Conservation (phyloP, 1,140 invertebrate genomes). For the Physella acuta region DNA sequence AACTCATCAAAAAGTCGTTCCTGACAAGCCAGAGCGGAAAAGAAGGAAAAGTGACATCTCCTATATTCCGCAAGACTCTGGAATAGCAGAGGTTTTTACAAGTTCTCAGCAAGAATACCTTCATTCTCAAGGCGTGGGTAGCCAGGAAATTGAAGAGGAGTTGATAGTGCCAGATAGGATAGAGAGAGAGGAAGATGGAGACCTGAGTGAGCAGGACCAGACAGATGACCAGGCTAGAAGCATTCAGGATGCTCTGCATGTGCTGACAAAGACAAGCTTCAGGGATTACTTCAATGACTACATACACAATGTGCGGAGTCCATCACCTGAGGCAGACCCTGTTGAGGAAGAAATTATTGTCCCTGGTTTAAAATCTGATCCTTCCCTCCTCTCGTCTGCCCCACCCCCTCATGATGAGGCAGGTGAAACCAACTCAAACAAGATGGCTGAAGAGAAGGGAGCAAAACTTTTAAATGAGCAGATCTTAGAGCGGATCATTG, state of each 20-base stretch:
- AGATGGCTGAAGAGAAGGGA: too few relatives aligned
- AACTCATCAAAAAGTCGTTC: not conserved
- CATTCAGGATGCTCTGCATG: not conserved
- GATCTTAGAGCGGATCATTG: slow-evolving; percentile 26
- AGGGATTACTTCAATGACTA: not conserved
- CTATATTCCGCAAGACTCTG: not conserved
- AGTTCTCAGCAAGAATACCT: not conserved
- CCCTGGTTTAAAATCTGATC: not conserved
- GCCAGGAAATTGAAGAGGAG: not conserved
- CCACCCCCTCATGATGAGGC: not conserved
- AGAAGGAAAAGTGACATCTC: slow-evolving; percentile 4
- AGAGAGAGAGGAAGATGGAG: not conserved
- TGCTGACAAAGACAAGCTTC: not conserved
- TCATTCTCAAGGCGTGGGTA: too few relatives aligned
- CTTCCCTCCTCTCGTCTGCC: not conserved
- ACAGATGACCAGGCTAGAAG: not conserved
- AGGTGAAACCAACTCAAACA: too few relatives aligned
- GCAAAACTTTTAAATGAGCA: slow-evolving; percentile 20
- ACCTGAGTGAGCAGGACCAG: not conserved
- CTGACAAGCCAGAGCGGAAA: slow-evolving; percentile 17
- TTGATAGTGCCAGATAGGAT: not conserved
- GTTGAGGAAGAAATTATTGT: slow-evolving; percentile 25
- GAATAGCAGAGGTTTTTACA: not conserved
- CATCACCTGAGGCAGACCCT: slow-evolving; percentile 20
- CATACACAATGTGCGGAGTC: not conserved